Evolutionary conservation across 2,113 vertebrate species (phyloP), one percentile per base, ranked within the genome.

Genomic region (Cinclus cinclus): DNA sequence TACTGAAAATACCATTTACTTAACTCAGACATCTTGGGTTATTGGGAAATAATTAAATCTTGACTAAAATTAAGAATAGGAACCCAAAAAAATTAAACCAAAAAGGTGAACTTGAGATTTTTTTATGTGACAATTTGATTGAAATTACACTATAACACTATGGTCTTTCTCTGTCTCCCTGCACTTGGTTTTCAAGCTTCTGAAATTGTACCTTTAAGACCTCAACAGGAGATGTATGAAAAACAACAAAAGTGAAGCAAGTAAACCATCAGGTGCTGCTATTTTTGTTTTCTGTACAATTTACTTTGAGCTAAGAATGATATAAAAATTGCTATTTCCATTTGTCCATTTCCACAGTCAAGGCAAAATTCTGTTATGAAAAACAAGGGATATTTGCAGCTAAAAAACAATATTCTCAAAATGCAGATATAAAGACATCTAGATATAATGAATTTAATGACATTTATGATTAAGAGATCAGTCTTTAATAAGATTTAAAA

Each of bases 101-200:
- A 31, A 58, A 35, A 52, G 58, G 53, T 44, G 17, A 75, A 58
- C 5, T 82, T 42, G 12, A 23, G n/a, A 59, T 9, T 39, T n/a
- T 71, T 74, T 87, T 12, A 62, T 9, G 2, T 47, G n/a, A 59
- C 4, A 31, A 70, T 35, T 55, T 41, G 12, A 27, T 5, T n/a
- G 21, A 52, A 80, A 53, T 55, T 0, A 39, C 24, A 30, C 13
- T 44, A 1, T 6, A 35, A 8, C 2, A 14, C 39, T 7, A 3
- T 8, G 13, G 5, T 53, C 9, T 60, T 13, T 52, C 10, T 47
- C 9, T 62, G 27, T 47, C 27, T 42, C 24, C 6, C 11, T 55
- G 28, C 3, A 44, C 53, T 65, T 59, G 56, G 4, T 31, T 55
- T 87, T 71, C 39, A 63, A 68, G 6, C 7, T 76, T 87, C 50